Base-by-base conservation (phyloP, 2,113 vertebrate genomes). In the Ariopsis seemanni region DNA sequence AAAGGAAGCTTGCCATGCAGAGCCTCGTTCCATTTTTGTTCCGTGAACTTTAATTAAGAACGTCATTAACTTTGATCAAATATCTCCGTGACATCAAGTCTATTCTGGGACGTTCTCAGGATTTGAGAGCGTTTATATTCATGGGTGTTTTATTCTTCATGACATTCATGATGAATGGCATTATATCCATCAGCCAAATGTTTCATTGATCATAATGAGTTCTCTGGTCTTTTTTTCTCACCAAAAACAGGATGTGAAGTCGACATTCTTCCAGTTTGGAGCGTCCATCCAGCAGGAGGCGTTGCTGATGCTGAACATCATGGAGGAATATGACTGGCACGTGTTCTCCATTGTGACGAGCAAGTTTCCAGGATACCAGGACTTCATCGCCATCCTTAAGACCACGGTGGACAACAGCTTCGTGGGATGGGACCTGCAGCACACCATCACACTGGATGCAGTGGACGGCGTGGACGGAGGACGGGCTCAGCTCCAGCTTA, bases 241-340 rank as follows among this genome's bases (percentile, higher is more conserved):
- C 53, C 20, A 85, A 63, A 25, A 30, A 55, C 94, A 99, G 98
- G 98, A 99, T 90, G 96, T 96, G 42, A 97, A 96, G 91, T 99
- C 98, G 1, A 98, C 97, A 0, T 99, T 99, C 94, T 99, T 99
- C 94, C 98, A 99, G 90, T 99, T 99, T 53, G 98, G 98, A 22
- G 98, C 98, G 5, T 99, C 98, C 85, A 99, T 99, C 92, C 98
- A 99, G 91, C 98, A 99, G 93, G 98, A 99, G 93, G 97, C 97
- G 85, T 96, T 96, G 0, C 94, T 98, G 90, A 98, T 99, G 98
- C 91, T 99, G 81, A 99, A 98, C 93, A 99, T 99, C 92, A 99
- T 99, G 98, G 97, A 99, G 92, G 98, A 99, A 94, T 99, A 99
- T 0, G 98, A 99, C 94, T 99, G 98, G 98, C 98, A 99, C 0